These are phyloP conservation scores for Phlogophora meticulosa DNA, from an alignment of 2,888 invertebrate genomes.

Conservation along the genomic window DNA sequence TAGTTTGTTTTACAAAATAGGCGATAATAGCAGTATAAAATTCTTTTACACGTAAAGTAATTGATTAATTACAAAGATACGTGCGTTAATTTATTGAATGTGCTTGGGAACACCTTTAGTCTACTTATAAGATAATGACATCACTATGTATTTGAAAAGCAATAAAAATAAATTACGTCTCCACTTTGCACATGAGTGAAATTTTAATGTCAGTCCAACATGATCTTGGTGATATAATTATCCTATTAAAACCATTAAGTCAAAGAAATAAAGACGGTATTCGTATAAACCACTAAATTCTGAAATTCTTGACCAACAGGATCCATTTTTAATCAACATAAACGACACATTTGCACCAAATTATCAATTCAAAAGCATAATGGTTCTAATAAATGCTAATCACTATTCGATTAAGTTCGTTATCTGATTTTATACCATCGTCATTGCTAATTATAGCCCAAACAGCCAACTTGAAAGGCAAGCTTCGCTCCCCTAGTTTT, in stretches of 20 bases:
- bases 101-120: constrained; percentile 26
- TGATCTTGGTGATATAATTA: constrained; percentile 27
- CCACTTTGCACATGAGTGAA: constrained; percentile 24
- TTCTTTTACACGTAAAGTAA: constrained; percentile 24
- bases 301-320: constrained; percentile 45
- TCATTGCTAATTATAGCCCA: constrained; percentile 68
- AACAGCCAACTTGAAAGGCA: constrained; percentile 59
- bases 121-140: constrained; percentile 19
- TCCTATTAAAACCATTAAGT: constrained; percentile 24
- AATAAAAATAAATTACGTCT: constrained; percentile 50
- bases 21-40: constrained; percentile 8
- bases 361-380: constrained; percentile 56
- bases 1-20: constrained; percentile 14
- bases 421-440: constrained; percentile 54
- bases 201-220: constrained; percentile 18
- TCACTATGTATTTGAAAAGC: constrained; percentile 46
- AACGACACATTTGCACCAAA: constrained; percentile 60
- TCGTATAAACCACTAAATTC: constrained; percentile 38
- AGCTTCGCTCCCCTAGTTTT: constrained; percentile 75
- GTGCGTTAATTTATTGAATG: constrained; percentile 14
- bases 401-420: constrained; percentile 56
- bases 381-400: constrained; percentile 67
- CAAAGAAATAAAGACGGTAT: constrained; percentile 35
- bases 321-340: constrained; percentile 59
- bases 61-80: constrained; percentile 20